Percentiles rank a stretch among this genome's conserved stretches.
Conservation (phyloP, 2,888 invertebrate species). For the Phasia obesa region DNA sequence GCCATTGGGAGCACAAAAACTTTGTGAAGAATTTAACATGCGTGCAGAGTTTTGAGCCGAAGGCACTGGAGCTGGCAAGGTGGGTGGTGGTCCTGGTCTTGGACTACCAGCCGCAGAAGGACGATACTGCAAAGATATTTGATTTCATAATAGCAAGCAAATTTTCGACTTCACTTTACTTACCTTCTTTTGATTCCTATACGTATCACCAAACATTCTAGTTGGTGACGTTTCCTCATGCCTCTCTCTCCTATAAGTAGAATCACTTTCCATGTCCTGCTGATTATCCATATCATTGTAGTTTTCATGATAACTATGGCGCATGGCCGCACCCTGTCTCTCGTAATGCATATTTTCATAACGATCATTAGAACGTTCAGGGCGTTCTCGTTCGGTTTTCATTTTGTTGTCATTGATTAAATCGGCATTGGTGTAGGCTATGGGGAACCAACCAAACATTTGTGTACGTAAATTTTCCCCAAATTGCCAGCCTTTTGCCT, state of each 20-base stretch:
- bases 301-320: constrained; percentile 77
- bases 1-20: constrained; percentile 82
- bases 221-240: constrained; percentile 84
- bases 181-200: constrained; percentile 83
- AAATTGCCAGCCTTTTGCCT: constrained; percentile 98
- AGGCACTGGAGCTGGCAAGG: constrained; percentile 88
- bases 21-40: constrained; percentile 86
- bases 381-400: constrained; percentile 71
- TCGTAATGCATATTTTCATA: constrained; percentile 81
- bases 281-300: constrained; percentile 74
- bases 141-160: neutral
- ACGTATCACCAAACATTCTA: constrained; percentile 89
- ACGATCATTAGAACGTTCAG: constrained; percentile 73
- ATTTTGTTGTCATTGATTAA: constrained; percentile 70
- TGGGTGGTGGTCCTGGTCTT: constrained; percentile 88
- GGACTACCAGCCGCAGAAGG: constrained; percentile 84
- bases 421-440: constrained; percentile 95
- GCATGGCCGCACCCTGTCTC: constrained; percentile 71
- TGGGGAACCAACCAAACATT: constrained; percentile 96
- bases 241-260: constrained; percentile 77
- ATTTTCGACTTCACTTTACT: neutral
- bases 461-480: constrained; percentile 97
- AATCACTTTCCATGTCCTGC: constrained; percentile 76
- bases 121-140: constrained; percentile 81
- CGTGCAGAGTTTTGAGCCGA: constrained; percentile 79